phyloP scores from a whole-genome alignment of 2,888 invertebrate genomes.

The Capitulum mitella region DNA sequence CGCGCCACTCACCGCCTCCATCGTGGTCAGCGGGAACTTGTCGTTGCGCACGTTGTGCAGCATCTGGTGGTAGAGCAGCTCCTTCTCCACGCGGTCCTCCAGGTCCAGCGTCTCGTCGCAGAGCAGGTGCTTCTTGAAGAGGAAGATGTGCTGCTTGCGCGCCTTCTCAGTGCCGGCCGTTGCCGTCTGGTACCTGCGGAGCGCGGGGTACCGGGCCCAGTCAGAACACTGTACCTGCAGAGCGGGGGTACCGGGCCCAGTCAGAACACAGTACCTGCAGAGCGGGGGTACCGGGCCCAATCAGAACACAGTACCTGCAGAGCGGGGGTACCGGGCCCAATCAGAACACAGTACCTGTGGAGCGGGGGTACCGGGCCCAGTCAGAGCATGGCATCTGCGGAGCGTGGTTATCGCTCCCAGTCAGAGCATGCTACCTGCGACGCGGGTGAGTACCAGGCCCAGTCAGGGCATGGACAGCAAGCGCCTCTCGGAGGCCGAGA shows the following conservation, averaged over 20 bases:
- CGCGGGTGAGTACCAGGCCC: no score
- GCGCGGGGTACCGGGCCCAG: no score
- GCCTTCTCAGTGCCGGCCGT: conserved; percentile 20
- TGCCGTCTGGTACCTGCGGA: conserved; percentile 15
- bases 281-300: neutral
- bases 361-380: no score
- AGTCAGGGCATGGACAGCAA: no score
- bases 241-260: neutral
- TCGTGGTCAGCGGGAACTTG: conserved; percentile 83
- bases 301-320: no score
- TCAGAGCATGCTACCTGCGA: no score
- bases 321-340: no score
- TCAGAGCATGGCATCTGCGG: no score
- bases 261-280: neutral
- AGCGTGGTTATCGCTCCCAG: no score
- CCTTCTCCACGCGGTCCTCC: conserved; percentile 82
- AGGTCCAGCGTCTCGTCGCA: conserved; percentile 70
- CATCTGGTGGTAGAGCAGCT: conserved; percentile 86
- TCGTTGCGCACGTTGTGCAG: conserved; percentile 82
- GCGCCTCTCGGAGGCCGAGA: no score
- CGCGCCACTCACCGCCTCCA: conserved; percentile 76
- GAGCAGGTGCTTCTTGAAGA: conserved; percentile 76
- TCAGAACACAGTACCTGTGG: no score
- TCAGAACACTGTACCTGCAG: no score
- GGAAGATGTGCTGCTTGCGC: conserved; percentile 38